Evolutionary conservation across 2,888 invertebrate species (phyloP), one percentile per base, ranked within the genome.

Genomic region (Sycophila texana): DNA sequence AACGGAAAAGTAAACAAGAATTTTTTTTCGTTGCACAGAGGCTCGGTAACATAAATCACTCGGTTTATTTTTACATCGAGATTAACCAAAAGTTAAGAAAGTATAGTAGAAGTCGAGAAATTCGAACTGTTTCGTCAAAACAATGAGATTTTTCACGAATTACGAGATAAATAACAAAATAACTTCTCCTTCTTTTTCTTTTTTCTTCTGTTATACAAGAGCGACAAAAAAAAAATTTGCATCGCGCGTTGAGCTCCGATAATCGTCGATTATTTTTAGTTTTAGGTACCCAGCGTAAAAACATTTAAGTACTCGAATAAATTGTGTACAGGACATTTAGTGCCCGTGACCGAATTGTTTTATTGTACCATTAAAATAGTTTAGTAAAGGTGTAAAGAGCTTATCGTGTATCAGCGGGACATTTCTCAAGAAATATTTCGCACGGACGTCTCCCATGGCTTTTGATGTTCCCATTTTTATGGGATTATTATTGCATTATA

Each of bases 311-410:
- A 26, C 12, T 0, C 14, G 26, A 61, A 14, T 14, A 22, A 18
- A 26, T 61, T 16, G 14, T 10, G 26, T 22, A 20, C 18, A n/a
- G 49, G 53, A 16, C 14, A 26, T 18, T 16, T 47, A 22, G 22
- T 66, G 5, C 2, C 22, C 66, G 16, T 66, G 66, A 67, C 55
- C 55, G 30, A 57, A 57, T 57, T 68, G 39, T 55, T 68, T 68
- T 68, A 68, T 55, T n/a, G 13, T 53, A 14, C 53, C 53, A 53
- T 53, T 53, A 53, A 53, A 53, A n/a, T 53, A 53, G n/a, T 53
- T 53, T n/a, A 14, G 53, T 16, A 53, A 53, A 53, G 16, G n/a
- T n/a, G 53, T 16, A 53, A 53, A 53, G 39, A 4, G 4, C 53
- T 53, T 53, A 53, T 53, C 39, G 39, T 39, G 39, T 5, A 39